phyloP scores from a whole-genome alignment of 2,888 invertebrate genomes.

The Onchidella celtica region DNA sequence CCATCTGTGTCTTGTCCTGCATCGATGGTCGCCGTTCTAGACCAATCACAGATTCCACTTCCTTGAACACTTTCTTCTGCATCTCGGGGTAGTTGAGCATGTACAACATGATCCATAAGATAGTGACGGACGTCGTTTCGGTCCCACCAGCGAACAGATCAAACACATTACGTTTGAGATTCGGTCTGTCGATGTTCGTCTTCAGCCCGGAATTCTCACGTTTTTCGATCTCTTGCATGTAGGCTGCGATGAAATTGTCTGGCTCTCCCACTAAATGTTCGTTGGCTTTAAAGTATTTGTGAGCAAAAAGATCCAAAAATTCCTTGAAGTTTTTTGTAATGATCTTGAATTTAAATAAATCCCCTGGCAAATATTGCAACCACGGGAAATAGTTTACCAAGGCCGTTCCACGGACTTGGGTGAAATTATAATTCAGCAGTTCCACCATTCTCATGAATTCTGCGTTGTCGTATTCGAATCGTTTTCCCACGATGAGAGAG shows the following conservation, averaged over 20 bases:
- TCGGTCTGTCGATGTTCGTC: neutral
- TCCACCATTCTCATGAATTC: neutral
- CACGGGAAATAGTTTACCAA: neutral
- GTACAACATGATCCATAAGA: slow-evolving; percentile 90
- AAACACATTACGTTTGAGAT: neutral
- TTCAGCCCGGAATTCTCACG: too few relatives aligned
- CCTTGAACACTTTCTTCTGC: too few relatives aligned
- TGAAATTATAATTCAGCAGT: neutral
- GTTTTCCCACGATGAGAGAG: neutral
- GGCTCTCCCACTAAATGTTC: neutral
- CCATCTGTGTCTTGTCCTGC: slow-evolving; percentile 54
- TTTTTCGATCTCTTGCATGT: neutral
- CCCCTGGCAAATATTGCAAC: neutral
- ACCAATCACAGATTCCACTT: slow-evolving; percentile 74
- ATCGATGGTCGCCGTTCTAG: slow-evolving; percentile 53
- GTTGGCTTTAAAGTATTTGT: neutral
- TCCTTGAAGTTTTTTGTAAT: neutral
- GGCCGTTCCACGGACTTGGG: neutral
- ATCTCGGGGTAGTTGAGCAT: slow-evolving; percentile 89
- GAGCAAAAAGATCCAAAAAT: neutral
- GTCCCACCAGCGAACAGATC: slow-evolving; percentile 17
- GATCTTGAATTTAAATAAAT: neutral
- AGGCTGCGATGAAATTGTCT: neutral
- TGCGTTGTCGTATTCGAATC: slow-evolving; percentile 1
- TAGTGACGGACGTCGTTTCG: slow-evolving; percentile 91